Percentiles rank a stretch among this genome's conserved stretches.
phyloP scores from a whole-genome alignment of 2,113 vertebrate genomes.

The Circaetus cinerascens region DNA sequence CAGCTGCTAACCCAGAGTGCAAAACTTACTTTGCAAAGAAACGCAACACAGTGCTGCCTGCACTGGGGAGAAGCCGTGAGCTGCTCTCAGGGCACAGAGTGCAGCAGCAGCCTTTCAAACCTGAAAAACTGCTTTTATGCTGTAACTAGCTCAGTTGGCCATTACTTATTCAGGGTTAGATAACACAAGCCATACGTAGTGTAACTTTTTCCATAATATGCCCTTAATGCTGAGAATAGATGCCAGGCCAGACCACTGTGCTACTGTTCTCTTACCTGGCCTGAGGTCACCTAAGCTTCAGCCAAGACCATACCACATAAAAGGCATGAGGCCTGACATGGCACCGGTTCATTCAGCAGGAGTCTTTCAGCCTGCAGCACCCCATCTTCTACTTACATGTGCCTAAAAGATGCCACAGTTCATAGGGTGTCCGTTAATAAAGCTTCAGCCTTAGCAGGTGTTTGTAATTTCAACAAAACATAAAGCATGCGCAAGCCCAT shows the following conservation, averaged over 20 bases:
- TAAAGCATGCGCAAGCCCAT: background rate
- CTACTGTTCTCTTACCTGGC: background rate
- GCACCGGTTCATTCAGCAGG: background rate
- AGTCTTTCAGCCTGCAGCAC: background rate
- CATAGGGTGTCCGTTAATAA: rapidly evolving
- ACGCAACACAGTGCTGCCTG: rapidly evolving
- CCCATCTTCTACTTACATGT: rapidly evolving
- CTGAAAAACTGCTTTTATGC: background rate
- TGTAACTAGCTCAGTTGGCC: rapidly evolving
- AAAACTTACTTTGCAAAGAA: background rate
- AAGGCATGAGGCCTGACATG: rapidly evolving
- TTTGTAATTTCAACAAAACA: background rate
- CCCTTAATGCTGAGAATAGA: background rate
- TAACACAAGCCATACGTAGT: rapidly evolving
- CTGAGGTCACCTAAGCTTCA: background rate
- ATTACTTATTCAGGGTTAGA: background rate
- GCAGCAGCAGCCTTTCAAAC: background rate
- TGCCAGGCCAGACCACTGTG: background rate
- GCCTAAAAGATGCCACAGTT: background rate
- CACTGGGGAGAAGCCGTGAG: rapidly evolving
- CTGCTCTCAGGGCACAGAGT: background rate
- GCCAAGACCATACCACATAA: background rate
- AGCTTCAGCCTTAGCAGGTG: background rate
- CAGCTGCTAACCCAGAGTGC: background rate
- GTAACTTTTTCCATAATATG: no score